Evolutionary conservation across 2,888 invertebrate genomes (phyloP), one percentile per base, ranked within the genome.

Genomic region (Andrena trimmerana): DNA sequence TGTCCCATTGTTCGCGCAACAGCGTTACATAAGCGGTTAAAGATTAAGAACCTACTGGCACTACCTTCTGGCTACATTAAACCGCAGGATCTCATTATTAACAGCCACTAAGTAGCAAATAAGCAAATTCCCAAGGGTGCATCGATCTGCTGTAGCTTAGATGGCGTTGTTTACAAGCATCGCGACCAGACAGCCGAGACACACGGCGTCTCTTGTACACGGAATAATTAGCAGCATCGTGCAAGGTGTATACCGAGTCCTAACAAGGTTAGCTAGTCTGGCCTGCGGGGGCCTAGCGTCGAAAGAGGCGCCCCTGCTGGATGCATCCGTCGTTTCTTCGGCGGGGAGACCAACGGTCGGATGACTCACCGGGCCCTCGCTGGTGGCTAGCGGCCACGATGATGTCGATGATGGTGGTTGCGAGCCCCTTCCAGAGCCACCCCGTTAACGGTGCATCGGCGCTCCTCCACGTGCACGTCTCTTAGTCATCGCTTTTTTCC

Each of bases 231-330:
- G 85, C 91, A 86, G 60, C 66, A 31, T 78, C 62, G 88, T 88
- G 90, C 87, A 87, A 92, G 91, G 86, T 89, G 90, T 90, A 84
- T 74, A 78, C 82, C 59, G 57, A 80, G 82, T 90, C 90, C 42
- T 92, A 92, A 92, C 91, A 88, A 92, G 91, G 89, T 92, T 93
- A 93, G 91, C 88, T 87, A 88, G 92, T 92, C 90, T 84, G 87
- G 78, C 65, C 27, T 33, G 75, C 50, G 63, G 78, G 84, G 82
- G 77, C 83, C 88, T 78, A 36, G 74, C 68, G 36, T 31, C 33
- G 73, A 74, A 76, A 67, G 62, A 78, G 86, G 80, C 83, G 84
- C 81, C 79, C 82, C 81, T 81, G 83, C 72, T 31, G 33, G 62
- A 62, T 75, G 79, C 72, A 81, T 86, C 84, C 85, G 73, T 65